Percentiles rank a stretch among this genome's conserved stretches.
These are phyloP conservation scores for Actinia equina DNA, from an alignment of 64 coral and sea anemone genomes.

Conservation along the genomic window DNA sequence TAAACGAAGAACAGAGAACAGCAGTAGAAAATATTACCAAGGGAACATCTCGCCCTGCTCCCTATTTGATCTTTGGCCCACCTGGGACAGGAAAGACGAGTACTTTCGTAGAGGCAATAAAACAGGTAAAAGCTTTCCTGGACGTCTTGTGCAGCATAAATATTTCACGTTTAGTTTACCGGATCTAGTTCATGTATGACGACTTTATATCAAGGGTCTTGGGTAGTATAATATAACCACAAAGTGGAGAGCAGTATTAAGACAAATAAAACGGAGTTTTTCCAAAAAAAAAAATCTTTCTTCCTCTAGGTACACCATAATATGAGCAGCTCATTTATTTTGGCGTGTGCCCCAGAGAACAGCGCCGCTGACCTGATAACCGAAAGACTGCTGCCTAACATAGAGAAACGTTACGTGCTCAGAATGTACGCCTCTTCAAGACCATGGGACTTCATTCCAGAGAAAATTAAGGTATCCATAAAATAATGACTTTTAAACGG, in stretches of 20 bases:
- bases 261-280: neutral
- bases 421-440: constrained; percentile 46
- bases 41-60: constrained; percentile 75
- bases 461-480: too few relatives aligned
- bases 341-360: constrained; percentile 87
- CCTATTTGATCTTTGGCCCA: constrained; percentile 91
- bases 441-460: too few relatives aligned
- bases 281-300: neutral
- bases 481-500: too few relatives aligned
- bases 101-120: constrained; percentile 83
- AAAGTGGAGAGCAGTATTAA: too few relatives aligned
- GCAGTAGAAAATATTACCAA: constrained; percentile 64
- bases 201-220: too few relatives aligned
- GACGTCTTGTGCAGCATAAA: too few relatives aligned
- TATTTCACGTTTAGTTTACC: too few relatives aligned
- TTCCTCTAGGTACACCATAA: neutral
- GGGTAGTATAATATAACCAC: too few relatives aligned
- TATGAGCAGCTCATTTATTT: constrained; percentile 6
- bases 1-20: constrained; percentile 66
- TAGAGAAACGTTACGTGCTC: constrained; percentile 33
- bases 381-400: constrained; percentile 58
- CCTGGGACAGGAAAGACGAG: constrained; percentile 93
- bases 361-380: constrained; percentile 87
- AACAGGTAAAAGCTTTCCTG: constrained; percentile 42
- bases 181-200: too few relatives aligned